Conservation (phyloP, 1,140 invertebrate species). For the Magallana gigas region DNA sequence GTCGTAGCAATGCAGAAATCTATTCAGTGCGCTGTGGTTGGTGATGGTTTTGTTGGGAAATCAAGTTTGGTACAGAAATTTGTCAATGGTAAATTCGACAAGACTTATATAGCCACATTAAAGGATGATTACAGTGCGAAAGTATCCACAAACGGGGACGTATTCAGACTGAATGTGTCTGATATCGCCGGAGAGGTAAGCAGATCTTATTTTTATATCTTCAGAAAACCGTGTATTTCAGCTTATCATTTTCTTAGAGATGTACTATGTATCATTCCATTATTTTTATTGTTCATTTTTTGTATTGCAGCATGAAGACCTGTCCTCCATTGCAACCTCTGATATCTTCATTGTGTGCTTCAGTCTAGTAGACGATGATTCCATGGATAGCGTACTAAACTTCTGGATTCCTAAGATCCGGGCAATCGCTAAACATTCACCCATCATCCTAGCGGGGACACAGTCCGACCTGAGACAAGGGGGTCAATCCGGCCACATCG, state of each 20-base stretch:
- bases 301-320: constrained; percentile 80
- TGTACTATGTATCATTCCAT: background rate
- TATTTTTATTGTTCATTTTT: background rate
- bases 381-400: constrained; percentile 97
- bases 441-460: constrained; percentile 87
- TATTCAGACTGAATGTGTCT: constrained; percentile 69
- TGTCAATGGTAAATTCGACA: constrained; percentile 4
- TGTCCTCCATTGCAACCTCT: constrained; percentile 86
- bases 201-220: background rate
- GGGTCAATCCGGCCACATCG: constrained; percentile 80
- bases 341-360: constrained; percentile 99
- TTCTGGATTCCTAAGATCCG: constrained; percentile 85
- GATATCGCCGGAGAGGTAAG: constrained; percentile 74
- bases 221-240: too few species aligned
- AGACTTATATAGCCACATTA: constrained; percentile 51
- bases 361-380: constrained; percentile 98
- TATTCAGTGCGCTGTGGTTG: constrained; percentile 95
- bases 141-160: constrained; percentile 65
- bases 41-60: constrained; percentile 93
- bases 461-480: constrained; percentile 66
- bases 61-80: constrained; percentile 64
- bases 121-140: constrained; percentile 65
- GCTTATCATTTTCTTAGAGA: too few species aligned
- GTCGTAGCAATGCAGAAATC: constrained; percentile 23
- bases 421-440: constrained; percentile 82